These are phyloP conservation scores for Trachelus iudaicus DNA, from an alignment of 2,888 invertebrate species.

Conservation along the genomic window DNA sequence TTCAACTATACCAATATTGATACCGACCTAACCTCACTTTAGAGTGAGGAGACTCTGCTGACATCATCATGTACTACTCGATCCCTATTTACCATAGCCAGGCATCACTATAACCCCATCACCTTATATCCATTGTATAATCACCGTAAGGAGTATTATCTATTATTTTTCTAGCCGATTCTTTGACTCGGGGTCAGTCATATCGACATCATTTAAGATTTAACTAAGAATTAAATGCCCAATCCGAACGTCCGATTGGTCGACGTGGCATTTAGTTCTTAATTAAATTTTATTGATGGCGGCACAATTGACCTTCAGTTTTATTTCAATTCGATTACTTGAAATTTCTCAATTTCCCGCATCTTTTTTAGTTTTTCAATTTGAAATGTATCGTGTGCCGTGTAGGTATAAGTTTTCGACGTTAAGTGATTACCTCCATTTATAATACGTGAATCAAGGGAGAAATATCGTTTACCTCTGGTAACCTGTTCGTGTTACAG, in stretches of 20 bases:
- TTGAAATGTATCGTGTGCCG: neutral
- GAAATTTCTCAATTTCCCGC: neutral
- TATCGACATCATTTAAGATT: neutral
- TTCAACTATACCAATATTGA: slow-evolving; percentile 49
- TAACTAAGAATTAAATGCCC: neutral
- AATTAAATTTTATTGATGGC: no score
- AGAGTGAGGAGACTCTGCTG: neutral
- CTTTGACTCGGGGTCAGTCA: neutral
- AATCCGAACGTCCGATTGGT: neutral
- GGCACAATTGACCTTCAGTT: neutral
- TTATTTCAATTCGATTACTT: neutral
- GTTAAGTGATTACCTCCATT: neutral
- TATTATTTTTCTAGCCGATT: neutral
- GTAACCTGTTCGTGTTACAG: neutral
- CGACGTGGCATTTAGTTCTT: no score
- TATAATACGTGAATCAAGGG: neutral
- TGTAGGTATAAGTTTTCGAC: neutral
- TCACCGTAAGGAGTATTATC: neutral
- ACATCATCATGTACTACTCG: neutral
- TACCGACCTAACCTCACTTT: slow-evolving; percentile 32
- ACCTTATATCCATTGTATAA: neutral
- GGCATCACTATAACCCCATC: neutral
- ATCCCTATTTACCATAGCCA: neutral
- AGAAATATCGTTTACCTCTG: neutral
- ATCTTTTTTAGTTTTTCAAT: neutral